These are phyloP conservation scores for Oriolus oriolus DNA, from an alignment of 2,113 vertebrate genomes.

Conservation along the genomic window DNA sequence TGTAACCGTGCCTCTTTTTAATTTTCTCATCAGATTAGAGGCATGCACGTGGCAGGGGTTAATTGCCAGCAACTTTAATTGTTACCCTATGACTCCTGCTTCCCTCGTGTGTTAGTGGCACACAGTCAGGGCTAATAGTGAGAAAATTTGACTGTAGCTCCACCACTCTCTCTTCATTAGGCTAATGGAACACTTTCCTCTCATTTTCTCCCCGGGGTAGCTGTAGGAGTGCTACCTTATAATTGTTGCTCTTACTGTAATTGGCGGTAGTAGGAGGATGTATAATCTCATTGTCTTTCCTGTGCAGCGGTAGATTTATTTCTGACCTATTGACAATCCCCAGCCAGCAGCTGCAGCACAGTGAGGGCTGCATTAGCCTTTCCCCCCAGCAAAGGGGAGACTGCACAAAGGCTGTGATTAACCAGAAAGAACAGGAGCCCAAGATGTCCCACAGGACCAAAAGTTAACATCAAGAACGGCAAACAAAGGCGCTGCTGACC, in stretches of 20 bases:
- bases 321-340: constrained; percentile 73
- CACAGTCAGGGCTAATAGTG: constrained; percentile 73
- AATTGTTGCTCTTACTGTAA: constrained; percentile 81
- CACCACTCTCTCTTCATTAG: constrained; percentile 73
- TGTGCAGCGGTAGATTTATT: constrained; percentile 70
- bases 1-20: constrained; percentile 34
- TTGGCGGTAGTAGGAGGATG: constrained; percentile 78
- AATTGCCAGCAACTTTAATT: constrained; percentile 80
- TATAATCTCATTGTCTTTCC: constrained; percentile 82
- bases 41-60: constrained; percentile 52
- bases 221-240: constrained; percentile 78
- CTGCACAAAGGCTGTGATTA: constrained; percentile 70
- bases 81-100: constrained; percentile 67
- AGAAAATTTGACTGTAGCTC: constrained; percentile 68
- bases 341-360: constrained; percentile 66
- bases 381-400: constrained; percentile 54
- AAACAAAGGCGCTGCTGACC: constrained; percentile 12
- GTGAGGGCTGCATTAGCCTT: constrained; percentile 69
- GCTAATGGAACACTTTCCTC: constrained; percentile 83
- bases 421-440: constrained; percentile 41
- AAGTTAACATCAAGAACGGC: constrained; percentile 20
- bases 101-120: constrained; percentile 64
- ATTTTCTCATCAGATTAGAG: constrained; percentile 66
- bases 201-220: constrained; percentile 80
- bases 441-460: constrained; percentile 55